Evolutionary conservation across 2,797 vertebrate genomes (phyloP).

Genomic region (Lacerta viridis): DNA sequence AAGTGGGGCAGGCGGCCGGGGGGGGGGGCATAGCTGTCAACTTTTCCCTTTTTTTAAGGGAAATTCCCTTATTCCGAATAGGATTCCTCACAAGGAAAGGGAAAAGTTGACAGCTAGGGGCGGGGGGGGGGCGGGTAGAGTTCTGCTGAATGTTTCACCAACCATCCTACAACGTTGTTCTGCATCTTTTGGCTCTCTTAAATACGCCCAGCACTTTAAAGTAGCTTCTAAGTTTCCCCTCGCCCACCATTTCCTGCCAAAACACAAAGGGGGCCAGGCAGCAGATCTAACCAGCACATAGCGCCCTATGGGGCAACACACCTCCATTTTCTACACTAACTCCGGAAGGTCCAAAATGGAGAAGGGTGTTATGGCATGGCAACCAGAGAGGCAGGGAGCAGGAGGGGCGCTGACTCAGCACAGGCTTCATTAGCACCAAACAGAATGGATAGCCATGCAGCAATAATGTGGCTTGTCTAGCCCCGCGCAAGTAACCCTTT

Average conservation of each 20-base stretch:
- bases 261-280: neutral
- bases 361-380: neutral
- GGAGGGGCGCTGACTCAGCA: neutral
- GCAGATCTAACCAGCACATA: neutral
- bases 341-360: no score
- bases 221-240: neutral
- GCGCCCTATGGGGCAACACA: neutral
- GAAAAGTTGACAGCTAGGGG: no score
- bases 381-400: neutral
- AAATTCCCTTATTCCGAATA: no score
- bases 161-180: neutral
- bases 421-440: conserved; percentile 21
- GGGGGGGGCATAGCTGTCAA: no score
- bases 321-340: neutral
- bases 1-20: no score
- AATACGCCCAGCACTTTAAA: neutral
- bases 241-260: neutral
- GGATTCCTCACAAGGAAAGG: no score
- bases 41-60: no score
- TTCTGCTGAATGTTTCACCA: neutral
- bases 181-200: neutral
- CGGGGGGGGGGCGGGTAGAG: no score
- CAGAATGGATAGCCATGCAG: conserved; percentile 11
- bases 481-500: neutral
- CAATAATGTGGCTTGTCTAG: conserved; percentile 4